A percentile compares a stretch with the other conserved stretches of the same genome.
These are phyloP conservation scores for Octodonta nipae DNA, from an alignment of 2,888 invertebrate genomes.

Conservation along the genomic window DNA sequence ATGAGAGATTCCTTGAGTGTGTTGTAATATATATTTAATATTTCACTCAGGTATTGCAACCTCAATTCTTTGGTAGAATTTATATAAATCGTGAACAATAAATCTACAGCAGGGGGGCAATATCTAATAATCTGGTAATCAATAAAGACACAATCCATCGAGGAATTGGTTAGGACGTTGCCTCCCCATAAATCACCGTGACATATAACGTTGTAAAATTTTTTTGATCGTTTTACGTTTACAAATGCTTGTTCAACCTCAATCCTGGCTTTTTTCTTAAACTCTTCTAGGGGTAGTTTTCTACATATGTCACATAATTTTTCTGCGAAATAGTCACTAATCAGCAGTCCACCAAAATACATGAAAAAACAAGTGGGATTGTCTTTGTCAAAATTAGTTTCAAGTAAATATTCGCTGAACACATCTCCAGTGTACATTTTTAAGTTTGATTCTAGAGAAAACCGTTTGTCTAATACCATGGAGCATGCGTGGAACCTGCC, in stretches of 20 bases:
- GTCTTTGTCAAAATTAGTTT: too few species aligned
- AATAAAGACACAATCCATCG: constrained; percentile 15
- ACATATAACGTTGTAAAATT: constrained; percentile 30
- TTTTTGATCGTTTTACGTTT: constrained; percentile 24
- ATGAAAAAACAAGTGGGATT: too few species aligned
- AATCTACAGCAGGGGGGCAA: constrained; percentile 50
- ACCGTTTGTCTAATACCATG: too few species aligned
- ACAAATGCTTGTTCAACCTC: constrained; percentile 19
- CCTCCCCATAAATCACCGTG: constrained; percentile 29
- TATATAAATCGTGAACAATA: constrained; percentile 30
- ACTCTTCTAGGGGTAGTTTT: too few species aligned
- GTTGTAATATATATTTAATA: constrained; percentile 16
- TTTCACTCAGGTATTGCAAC: constrained; percentile 11
- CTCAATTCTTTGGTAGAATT: constrained; percentile 12
- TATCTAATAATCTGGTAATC: constrained; percentile 34
- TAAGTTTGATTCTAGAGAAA: too few species aligned
- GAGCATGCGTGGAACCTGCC: too few species aligned
- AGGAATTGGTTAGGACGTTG: constrained; percentile 19
- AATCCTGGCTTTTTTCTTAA: constrained; percentile 8
- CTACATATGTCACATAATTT: too few species aligned
- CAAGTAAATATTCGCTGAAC: too few species aligned
- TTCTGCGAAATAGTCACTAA: too few species aligned
- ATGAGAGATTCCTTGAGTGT: constrained; percentile 13
- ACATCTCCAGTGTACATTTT: too few species aligned
- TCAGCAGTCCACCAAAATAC: too few species aligned